Evolutionary conservation across 2,113 vertebrate genomes (phyloP).

Genomic region (Strix aluco): DNA sequence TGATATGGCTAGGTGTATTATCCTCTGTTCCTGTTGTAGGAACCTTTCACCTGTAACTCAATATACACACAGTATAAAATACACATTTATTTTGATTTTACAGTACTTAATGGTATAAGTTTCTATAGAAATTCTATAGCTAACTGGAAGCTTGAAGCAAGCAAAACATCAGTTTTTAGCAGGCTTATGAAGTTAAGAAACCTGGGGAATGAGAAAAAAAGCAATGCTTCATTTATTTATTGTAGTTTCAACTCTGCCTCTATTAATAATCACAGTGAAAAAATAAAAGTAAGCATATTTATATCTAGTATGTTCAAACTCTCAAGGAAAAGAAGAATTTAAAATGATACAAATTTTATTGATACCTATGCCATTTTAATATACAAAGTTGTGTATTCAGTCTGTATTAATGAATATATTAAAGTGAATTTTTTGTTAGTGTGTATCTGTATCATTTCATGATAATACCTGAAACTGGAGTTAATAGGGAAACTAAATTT

Average conservation of each 20-base stretch:
- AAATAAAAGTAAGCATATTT: not conserved
- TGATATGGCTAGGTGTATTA: not conserved
- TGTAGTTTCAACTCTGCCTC: not conserved
- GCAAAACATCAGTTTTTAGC: not conserved
- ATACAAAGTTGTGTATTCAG: not conserved
- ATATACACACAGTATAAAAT: not conserved
- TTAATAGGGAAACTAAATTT: not conserved
- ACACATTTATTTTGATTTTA: not conserved
- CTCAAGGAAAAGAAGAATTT: not conserved
- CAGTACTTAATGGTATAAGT: not conserved
- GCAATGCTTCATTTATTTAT: not conserved
- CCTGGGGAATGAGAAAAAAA: not conserved
- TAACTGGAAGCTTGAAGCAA: not conserved
- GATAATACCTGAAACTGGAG: not conserved
- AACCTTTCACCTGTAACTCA: not conserved
- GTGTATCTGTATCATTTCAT: not conserved
- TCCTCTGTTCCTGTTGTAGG: not conserved
- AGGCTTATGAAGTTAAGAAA: not conserved
- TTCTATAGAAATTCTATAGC: not conserved
- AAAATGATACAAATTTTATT: not conserved
- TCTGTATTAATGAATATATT: conserved; percentile 1
- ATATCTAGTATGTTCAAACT: not conserved
- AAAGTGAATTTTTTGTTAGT: not conserved
- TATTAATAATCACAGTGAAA: not conserved
- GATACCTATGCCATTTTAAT: not conserved